phyloP scores from a whole-genome alignment of 1,140 invertebrate genomes.

The Galleria mellonella region DNA sequence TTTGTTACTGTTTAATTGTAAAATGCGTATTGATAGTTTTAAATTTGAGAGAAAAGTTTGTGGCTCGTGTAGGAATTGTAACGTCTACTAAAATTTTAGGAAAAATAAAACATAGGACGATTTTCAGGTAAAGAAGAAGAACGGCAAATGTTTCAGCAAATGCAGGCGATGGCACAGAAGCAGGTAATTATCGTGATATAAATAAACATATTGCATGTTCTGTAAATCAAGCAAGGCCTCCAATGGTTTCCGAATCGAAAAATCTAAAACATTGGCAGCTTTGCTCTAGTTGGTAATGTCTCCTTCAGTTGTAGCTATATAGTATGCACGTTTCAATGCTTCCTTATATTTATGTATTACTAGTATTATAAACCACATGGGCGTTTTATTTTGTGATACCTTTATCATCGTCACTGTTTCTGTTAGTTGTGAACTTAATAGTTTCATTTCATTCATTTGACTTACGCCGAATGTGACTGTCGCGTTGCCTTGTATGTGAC shows the following conservation, averaged over 20 bases:
- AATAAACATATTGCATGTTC: conserved; percentile 38
- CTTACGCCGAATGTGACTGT: conserved; percentile 59
- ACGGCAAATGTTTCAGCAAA: conserved; percentile 95
- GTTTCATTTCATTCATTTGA: conserved; percentile 69
- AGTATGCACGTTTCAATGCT: conserved; percentile 58
- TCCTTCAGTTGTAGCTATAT: conserved; percentile 46
- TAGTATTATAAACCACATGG: conserved; percentile 52
- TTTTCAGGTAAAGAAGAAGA: conserved; percentile 93
- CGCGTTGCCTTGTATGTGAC: conserved; percentile 52
- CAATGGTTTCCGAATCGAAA: conserved; percentile 6
- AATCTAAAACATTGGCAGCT: conserved; percentile 27
- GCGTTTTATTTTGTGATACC: conserved; percentile 74
- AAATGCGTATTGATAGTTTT: too few species aligned
- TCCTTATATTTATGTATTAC: conserved; percentile 50
- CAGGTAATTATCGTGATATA: conserved; percentile 84
- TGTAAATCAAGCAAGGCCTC: conserved; percentile 20
- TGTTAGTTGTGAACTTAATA: conserved; percentile 69
- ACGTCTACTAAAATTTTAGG: too few species aligned
- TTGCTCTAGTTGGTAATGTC: conserved; percentile 26
- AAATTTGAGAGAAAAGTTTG: too few species aligned
- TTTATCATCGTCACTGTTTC: conserved; percentile 68
- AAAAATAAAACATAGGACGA: neutral
- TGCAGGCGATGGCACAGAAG: conserved; percentile 96
- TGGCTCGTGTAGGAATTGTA: too few species aligned
- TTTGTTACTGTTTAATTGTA: too few species aligned